These are phyloP conservation scores for Lasioglossum oenotherae DNA, from an alignment of 2,888 invertebrate genomes.

Conservation along the genomic window DNA sequence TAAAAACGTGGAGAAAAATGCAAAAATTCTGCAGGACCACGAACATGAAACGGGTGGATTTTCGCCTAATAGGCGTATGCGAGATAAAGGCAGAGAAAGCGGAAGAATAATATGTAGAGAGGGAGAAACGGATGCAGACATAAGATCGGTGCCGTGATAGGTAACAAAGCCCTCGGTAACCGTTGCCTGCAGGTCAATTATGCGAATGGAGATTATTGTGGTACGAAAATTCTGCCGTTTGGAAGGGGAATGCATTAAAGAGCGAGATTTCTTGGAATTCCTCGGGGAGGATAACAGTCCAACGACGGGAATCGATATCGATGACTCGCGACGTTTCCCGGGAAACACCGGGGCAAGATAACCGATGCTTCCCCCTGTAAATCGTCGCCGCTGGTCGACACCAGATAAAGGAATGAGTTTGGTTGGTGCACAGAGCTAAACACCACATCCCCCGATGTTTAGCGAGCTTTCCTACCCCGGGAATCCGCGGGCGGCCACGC, in stretches of 20 bases:
- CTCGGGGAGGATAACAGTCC: not conserved
- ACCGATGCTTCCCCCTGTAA: conserved; percentile 43
- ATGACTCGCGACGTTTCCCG: conserved; percentile 23
- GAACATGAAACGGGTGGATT: too few relatives aligned
- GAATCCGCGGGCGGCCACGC: conserved; percentile 22
- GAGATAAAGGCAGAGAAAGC: not conserved
- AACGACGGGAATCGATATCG: conserved; percentile 19
- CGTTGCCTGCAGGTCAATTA: not conserved
- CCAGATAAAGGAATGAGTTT: conserved; percentile 62
- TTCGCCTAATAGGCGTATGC: not conserved
- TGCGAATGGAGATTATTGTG: not conserved
- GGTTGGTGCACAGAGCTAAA: conserved; percentile 47
- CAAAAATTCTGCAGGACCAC: too few relatives aligned
- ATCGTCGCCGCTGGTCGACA: conserved; percentile 23
- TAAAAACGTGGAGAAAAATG: too few relatives aligned
- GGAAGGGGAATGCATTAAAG: not conserved
- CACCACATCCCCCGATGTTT: conserved; percentile 51
- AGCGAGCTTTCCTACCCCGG: conserved; percentile 49
- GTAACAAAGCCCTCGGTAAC: not conserved
- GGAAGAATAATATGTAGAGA: not conserved
- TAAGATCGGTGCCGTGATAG: not conserved
- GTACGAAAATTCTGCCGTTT: not conserved
- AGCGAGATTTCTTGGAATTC: not conserved
- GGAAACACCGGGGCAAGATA: conserved; percentile 31
- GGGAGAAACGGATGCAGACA: not conserved